Percentiles rank a stretch among this genome's conserved stretches.
Evolutionary conservation across 2,888 invertebrate genomes (phyloP).

Genomic region (Prosapia bicincta): DNA sequence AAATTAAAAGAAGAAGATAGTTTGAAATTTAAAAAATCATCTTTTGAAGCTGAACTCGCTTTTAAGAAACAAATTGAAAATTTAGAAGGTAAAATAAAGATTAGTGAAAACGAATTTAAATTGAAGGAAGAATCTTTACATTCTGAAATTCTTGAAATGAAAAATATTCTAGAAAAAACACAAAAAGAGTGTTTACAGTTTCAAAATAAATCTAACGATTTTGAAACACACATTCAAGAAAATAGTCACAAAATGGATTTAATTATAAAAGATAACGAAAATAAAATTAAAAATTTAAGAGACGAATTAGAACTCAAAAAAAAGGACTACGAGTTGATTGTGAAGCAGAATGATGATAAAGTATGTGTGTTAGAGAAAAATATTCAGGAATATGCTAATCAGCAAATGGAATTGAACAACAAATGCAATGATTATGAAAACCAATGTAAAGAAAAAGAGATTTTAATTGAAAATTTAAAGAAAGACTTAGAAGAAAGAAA

Average conservation of each 20-base stretch:
- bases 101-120: neutral
- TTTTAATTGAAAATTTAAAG: neutral
- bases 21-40: neutral
- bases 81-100: neutral
- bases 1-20: conserved; percentile 23
- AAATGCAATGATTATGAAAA: neutral
- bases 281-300: conserved; percentile 42
- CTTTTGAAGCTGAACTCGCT: neutral
- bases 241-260: neutral
- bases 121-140: neutral
- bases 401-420: neutral
- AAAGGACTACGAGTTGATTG: conserved; percentile 53
- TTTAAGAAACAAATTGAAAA: conserved; percentile 6
- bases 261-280: conserved; percentile 12
- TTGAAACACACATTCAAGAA: neutral
- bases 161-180: neutral
- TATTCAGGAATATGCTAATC: neutral
- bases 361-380: neutral
- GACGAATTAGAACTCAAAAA: conserved; percentile 52
- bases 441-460: conserved; percentile 11
- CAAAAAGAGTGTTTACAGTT: neutral
- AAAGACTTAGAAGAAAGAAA: neutral
- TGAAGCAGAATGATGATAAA: conserved; percentile 49
- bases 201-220: neutral
- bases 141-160: neutral